Base-by-base conservation (phyloP, 2,113 vertebrate genomes). In the Proteles cristata region DNA sequence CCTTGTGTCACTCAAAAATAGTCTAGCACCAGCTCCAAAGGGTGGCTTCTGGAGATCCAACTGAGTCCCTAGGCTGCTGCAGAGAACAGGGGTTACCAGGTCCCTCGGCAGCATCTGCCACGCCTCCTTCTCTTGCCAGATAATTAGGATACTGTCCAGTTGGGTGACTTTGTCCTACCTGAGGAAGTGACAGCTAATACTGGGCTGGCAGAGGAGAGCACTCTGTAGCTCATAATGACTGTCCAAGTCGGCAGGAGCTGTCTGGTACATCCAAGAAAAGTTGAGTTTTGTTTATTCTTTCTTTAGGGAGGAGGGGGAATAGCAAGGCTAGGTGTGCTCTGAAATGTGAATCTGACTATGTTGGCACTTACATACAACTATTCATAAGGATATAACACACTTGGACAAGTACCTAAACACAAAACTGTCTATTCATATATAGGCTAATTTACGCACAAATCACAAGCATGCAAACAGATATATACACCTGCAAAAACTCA, bases 141-240 rank as follows among this genome's bases (percentile, higher is more conserved):
- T 96, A 97, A 97, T 98, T 98, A 96, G 85, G 91, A 94, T 39
- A 33, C 33, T 45, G 82, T 96, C 97, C 94, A 97, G 86, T 89
- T 97, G 85, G 93, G 88, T 92, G 93, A 97, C 73, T 96, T 97
- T 83, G 80, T 95, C 23, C 85, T 94, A 81, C 86, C 73, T 0
- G 12, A 94, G 69, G 68, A 97, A 95, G 86, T 96, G 94, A 96
- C 96, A 97, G 50, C 25, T 97, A 95, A 83, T 73, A 91, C 55
- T 35, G 61, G 69, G 71, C 88, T 97, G 90, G 88, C 92, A 95
- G 77, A 65, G 74, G 81, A 85, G 48, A 74, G 25, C 28, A 16
- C 6, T 33, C 35, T 10, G 4, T 74, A 77, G 45, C 92, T 96
- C 80, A 68, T 53, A 92, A 71, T 58, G 80, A 92, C 61, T 79